These are phyloP conservation scores for Eunapius fragilis DNA, from an alignment of 37 sponge, comb jelly and placozoan genomes.

Conservation along the genomic window DNA sequence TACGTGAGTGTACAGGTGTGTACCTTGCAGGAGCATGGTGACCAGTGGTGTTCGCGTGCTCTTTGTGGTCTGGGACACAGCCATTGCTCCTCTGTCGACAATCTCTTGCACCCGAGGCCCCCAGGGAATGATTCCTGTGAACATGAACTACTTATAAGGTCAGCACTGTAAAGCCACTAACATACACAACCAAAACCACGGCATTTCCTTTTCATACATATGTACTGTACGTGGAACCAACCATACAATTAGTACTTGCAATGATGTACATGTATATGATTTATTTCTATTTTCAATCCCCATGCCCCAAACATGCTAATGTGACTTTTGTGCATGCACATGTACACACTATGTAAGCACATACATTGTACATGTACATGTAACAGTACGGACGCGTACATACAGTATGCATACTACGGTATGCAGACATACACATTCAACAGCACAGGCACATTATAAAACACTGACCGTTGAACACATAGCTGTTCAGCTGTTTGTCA, in stretches of 20 bases:
- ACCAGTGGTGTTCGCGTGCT: constrained; percentile 75
- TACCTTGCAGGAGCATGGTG: constrained; percentile 86
- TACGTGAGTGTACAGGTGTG: background rate
- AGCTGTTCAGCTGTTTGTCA: constrained; percentile 77
- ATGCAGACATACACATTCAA: background rate
- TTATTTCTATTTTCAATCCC: too few species aligned
- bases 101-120: constrained; percentile 62
- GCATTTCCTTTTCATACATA: background rate
- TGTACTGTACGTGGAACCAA: background rate
- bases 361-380: too few species aligned
- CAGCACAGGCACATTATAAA: background rate
- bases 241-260: too few species aligned
- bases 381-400: too few species aligned
- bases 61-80: constrained; percentile 56
- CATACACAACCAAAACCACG: background rate
- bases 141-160: background rate
- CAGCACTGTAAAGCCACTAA: background rate
- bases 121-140: constrained; percentile 84
- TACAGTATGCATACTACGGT: too few species aligned
- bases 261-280: background rate
- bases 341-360: too few species aligned
- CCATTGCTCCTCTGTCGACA: constrained; percentile 62
- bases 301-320: too few species aligned
- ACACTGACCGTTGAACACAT: constrained; percentile 73
- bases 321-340: too few species aligned